Percentiles rank a stretch among this genome's conserved stretches.
phyloP scores from a whole-genome alignment of 2,113 vertebrate genomes.

The Chrysochloris asiatica region DNA sequence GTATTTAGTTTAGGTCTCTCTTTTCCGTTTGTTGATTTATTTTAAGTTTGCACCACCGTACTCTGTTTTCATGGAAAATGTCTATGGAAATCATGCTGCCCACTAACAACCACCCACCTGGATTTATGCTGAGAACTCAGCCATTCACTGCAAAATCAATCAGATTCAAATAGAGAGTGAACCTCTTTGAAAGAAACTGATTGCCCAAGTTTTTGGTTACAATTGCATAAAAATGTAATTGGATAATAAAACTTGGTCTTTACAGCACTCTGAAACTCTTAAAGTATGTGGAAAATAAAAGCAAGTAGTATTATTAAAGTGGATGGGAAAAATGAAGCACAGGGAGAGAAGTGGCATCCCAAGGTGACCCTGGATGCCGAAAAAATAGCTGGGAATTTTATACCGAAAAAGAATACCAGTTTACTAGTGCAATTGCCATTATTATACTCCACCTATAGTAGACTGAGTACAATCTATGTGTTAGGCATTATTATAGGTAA shows the following conservation, averaged over 20 bases:
- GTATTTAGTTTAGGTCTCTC: slow-evolving; percentile 46
- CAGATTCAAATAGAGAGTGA: slow-evolving; percentile 56
- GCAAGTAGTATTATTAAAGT: slow-evolving; percentile 15
- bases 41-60: neutral
- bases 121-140: slow-evolving; percentile 52
- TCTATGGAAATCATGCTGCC: slow-evolving; percentile 43
- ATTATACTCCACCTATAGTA: neutral
- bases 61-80: neutral
- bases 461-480: neutral
- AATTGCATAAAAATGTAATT: slow-evolving; percentile 75
- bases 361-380: slow-evolving; percentile 25
- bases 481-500: neutral
- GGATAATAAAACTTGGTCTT: slow-evolving; percentile 70
- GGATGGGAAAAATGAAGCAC: slow-evolving; percentile 19
- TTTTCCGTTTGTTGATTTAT: slow-evolving; percentile 41
- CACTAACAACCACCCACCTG: neutral
- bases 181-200: slow-evolving; percentile 64
- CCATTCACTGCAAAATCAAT: slow-evolving; percentile 72
- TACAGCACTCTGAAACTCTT: slow-evolving; percentile 39
- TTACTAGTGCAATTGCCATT: neutral
- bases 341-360: neutral
- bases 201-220: slow-evolving; percentile 65
- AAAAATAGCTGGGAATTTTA: neutral
- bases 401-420: neutral
- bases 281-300: slow-evolving; percentile 64